Evolutionary conservation across 2,888 invertebrate genomes (phyloP).

Genomic region (Protophormia terraenovae): DNA sequence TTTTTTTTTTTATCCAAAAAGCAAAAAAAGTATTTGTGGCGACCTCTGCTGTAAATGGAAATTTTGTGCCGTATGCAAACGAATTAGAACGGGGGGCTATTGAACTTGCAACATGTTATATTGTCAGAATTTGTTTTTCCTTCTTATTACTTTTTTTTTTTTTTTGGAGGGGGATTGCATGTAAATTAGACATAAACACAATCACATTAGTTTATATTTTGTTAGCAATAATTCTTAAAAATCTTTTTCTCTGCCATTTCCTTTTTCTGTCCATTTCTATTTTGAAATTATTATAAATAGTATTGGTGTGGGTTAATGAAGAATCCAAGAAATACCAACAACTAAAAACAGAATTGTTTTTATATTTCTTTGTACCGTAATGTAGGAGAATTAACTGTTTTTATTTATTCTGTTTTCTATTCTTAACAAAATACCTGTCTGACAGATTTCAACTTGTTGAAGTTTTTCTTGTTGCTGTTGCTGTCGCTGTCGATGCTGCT

Average conservation of each 20-base stretch:
- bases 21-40: slow-evolving; percentile 13
- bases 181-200: slow-evolving; percentile 59
- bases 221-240: slow-evolving; percentile 48
- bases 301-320: slow-evolving; percentile 10
- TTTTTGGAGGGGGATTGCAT: slow-evolving; percentile 50
- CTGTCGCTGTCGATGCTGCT: background rate
- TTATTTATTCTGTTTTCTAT: background rate
- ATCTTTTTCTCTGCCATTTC: background rate
- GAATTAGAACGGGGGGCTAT: slow-evolving; percentile 42
- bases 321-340: background rate
- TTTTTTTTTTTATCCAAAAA: background rate
- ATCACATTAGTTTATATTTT: slow-evolving; percentile 62
- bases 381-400: slow-evolving; percentile 25
- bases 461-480: background rate
- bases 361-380: background rate
- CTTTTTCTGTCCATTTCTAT: too few relatives aligned
- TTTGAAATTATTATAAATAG: slow-evolving; percentile 55
- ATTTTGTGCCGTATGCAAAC: slow-evolving; percentile 35
- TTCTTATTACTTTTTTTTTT: background rate
- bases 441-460: slow-evolving; percentile 8
- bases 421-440: slow-evolving; percentile 9
- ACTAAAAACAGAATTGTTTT: background rate
- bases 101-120: slow-evolving; percentile 39
- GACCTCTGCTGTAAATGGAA: slow-evolving; percentile 40
- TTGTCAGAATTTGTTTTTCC: slow-evolving; percentile 19